A percentile compares a stretch with the other conserved stretches of the same genome.
Conservation (phyloP, 2,113 vertebrate genomes). For the Ceratotherium simum region DNA sequence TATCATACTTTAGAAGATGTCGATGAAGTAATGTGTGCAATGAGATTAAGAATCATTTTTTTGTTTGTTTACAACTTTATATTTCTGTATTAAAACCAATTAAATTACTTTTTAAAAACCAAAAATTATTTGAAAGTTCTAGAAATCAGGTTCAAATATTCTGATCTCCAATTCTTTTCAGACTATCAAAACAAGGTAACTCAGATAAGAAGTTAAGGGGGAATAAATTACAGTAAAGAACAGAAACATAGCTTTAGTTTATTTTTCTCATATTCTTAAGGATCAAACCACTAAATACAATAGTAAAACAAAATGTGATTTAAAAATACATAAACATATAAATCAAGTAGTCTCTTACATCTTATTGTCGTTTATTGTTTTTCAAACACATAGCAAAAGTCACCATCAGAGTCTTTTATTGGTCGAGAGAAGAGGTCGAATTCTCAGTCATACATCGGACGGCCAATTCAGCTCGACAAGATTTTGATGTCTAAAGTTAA, state of each 20-base stretch:
- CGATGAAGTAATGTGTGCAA: background rate
- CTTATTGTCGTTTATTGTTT: background rate
- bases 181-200: background rate
- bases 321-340: background rate
- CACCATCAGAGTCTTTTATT: constrained; percentile 91
- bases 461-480: constrained; percentile 97
- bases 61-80: background rate
- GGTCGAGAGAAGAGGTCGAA: constrained; percentile 95
- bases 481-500: constrained; percentile 97
- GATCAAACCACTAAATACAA: background rate
- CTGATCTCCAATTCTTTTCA: background rate
- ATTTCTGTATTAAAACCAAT: constrained; percentile 7
- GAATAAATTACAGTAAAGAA: background rate
- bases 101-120: constrained; percentile 20
- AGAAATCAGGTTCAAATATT: background rate
- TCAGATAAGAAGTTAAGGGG: background rate
- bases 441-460: constrained; percentile 95
- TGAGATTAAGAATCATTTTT: background rate
- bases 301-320: background rate
- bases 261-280: background rate
- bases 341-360: background rate
- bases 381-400: constrained; percentile 90
- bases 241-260: background rate
- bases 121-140: background rate
- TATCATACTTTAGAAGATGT: background rate